These are phyloP conservation scores for Glaucomys volans DNA, from an alignment of 2,113 vertebrate species.

Conservation along the genomic window DNA sequence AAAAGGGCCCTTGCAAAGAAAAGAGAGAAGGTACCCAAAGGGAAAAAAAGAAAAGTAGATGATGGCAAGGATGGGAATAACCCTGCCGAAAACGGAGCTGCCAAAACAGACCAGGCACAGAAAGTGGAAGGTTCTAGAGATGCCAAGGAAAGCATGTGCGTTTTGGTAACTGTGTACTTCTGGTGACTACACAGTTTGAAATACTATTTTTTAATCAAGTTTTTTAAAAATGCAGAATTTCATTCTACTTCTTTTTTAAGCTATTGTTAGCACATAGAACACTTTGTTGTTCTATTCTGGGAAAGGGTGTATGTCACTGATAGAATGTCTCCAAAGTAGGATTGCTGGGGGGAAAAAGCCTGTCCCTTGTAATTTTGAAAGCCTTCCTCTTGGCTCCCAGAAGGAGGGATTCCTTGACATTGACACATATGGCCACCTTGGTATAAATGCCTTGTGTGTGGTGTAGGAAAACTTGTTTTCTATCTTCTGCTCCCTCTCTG, in stretches of 20 bases:
- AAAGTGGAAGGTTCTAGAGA: not conserved
- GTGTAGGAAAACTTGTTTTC: not conserved
- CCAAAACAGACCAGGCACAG: not conserved
- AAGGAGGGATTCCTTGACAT: not conserved
- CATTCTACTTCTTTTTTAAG: slow-evolving; percentile 34
- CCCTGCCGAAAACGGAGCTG: not conserved
- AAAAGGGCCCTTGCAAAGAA: not conserved
- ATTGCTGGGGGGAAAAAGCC: slow-evolving; percentile 43
- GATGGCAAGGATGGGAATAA: not conserved
- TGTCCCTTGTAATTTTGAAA: slow-evolving; percentile 78
- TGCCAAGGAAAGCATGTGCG: slow-evolving; percentile 66
- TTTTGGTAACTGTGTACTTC: not conserved
- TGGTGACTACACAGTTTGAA: too few species aligned
- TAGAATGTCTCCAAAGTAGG: not conserved
- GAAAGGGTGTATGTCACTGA: not conserved
- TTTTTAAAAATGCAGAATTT: slow-evolving; percentile 90
- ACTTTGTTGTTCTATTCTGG: slow-evolving; percentile 58
- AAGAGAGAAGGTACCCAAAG: not conserved
- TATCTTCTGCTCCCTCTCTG: not conserved
- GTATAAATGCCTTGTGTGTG: not conserved
- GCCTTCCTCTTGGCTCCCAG: slow-evolving; percentile 16
- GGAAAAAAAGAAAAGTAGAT: not conserved
- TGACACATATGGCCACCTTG: not conserved
- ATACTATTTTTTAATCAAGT: slow-evolving; percentile 82
- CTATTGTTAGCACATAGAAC: not conserved